phyloP scores from a whole-genome alignment of 2,113 vertebrate species.

The Zeus faber region DNA sequence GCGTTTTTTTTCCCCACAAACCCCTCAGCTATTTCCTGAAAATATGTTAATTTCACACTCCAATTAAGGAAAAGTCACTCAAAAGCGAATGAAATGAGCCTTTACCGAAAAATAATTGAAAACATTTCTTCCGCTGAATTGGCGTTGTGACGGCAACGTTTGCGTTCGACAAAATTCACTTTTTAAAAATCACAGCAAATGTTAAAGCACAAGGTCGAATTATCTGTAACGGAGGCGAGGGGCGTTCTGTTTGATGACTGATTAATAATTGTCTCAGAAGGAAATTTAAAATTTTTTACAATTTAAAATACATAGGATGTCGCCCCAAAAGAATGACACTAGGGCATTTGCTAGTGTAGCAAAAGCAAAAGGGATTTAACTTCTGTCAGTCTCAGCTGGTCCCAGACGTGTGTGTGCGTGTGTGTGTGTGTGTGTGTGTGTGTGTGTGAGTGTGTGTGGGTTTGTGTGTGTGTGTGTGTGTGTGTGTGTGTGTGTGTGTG shows the following conservation, averaged over 20 bases:
- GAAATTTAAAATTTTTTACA: background rate
- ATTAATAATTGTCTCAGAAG: conserved; percentile 15
- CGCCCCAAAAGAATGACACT: too few species aligned
- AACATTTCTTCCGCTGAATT: conserved; percentile 23
- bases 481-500: background rate
- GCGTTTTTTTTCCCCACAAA: conserved; percentile 16
- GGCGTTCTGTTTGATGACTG: conserved; percentile 13
- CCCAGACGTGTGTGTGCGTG: conserved; percentile 2
- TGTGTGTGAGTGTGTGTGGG: background rate
- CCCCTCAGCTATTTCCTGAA: conserved; percentile 51
- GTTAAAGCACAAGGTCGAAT: conserved; percentile 7
- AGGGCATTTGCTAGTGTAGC: too few species aligned
- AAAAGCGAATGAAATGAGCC: conserved; percentile 33
- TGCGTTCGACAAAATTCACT: conserved; percentile 28
- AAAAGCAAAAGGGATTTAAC: background rate
- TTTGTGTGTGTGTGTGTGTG: background rate
- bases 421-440: background rate
- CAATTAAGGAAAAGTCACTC: conserved; percentile 59
- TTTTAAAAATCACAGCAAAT: conserved; percentile 28
- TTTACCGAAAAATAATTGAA: conserved; percentile 51
- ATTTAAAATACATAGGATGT: too few species aligned
- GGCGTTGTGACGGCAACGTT: conserved; percentile 19
- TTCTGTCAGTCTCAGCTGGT: conserved; percentile 1
- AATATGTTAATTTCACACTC: conserved; percentile 62
- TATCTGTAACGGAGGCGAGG: background rate